These are phyloP conservation scores for Spondyliosoma cantharus DNA, from an alignment of 2,797 vertebrate species.

Conservation along the genomic window DNA sequence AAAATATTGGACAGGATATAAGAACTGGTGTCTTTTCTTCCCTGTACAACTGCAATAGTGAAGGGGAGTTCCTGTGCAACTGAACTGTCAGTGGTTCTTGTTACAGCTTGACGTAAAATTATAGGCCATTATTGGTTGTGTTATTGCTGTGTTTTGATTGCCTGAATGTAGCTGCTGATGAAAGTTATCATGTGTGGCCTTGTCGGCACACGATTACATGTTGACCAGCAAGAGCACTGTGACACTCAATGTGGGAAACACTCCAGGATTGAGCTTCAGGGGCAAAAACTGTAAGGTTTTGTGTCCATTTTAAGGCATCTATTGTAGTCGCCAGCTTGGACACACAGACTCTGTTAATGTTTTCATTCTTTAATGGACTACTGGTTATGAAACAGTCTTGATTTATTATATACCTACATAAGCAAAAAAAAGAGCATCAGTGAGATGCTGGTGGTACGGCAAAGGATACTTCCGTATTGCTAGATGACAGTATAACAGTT, in stretches of 20 bases:
- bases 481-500: too few relatives aligned
- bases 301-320: not conserved
- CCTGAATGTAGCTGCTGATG: not conserved
- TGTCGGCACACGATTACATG: not conserved
- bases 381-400: too few relatives aligned
- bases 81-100: not conserved
- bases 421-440: too few relatives aligned
- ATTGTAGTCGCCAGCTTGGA: slow-evolving; percentile 5
- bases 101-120: not conserved
- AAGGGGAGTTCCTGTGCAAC: not conserved
- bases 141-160: not conserved
- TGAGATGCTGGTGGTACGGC: too few relatives aligned
- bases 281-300: not conserved
- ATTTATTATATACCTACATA: too few relatives aligned
- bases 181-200: not conserved
- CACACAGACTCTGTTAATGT: slow-evolving; percentile 9
- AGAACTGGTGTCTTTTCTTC: not conserved
- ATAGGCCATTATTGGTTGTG: not conserved
- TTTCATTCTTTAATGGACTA: too few relatives aligned
- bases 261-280: not conserved
- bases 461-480: too few relatives aligned
- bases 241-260: not conserved
- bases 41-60: not conserved
- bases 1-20: too few relatives aligned
- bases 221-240: not conserved